phyloP scores from a whole-genome alignment of 2,113 vertebrate species.

The Elachura formosa region DNA sequence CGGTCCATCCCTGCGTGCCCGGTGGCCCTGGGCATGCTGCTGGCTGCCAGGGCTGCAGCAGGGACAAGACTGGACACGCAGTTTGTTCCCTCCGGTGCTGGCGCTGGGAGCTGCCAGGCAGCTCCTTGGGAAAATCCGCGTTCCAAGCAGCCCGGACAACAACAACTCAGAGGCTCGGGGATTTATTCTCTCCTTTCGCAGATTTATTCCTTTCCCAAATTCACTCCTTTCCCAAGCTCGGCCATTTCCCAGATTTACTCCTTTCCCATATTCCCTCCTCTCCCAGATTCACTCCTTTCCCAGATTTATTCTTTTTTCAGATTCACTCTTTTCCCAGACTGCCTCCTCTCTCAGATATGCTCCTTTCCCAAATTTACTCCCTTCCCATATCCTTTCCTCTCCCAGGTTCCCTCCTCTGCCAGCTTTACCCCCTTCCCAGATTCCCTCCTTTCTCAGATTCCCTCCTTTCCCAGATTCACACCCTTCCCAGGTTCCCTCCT shows the following conservation, averaged over 20 bases:
- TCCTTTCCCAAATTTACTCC: fast-evolving
- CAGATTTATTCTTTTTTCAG: fast-evolving
- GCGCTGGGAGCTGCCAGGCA: neutral
- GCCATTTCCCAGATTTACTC: fast-evolving
- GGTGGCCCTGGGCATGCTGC: neutral
- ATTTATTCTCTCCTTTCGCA: neutral
- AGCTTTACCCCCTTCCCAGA: neutral
- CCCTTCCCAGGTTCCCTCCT: neutral
- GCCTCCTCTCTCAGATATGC: fast-evolving
- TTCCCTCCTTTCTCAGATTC: neutral
- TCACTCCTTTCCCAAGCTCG: fast-evolving
- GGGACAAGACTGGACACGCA: slow-evolving; percentile 16
- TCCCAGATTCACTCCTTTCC: fast-evolving
- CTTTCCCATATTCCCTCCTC: fast-evolving
- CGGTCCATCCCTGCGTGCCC: neutral
- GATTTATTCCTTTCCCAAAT: fast-evolving
- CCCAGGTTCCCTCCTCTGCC: neutral
- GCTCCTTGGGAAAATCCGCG: neutral
- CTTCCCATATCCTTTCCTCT: fast-evolving
- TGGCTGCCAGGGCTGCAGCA: neutral
- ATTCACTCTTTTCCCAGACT: fast-evolving
- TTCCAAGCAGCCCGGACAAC: neutral
- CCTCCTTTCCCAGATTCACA: fast-evolving
- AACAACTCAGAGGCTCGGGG: fast-evolving
- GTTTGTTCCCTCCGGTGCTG: neutral